Evolutionary conservation across 2,113 vertebrate species (phyloP).

Genomic region (Zosterops pallidus): DNA sequence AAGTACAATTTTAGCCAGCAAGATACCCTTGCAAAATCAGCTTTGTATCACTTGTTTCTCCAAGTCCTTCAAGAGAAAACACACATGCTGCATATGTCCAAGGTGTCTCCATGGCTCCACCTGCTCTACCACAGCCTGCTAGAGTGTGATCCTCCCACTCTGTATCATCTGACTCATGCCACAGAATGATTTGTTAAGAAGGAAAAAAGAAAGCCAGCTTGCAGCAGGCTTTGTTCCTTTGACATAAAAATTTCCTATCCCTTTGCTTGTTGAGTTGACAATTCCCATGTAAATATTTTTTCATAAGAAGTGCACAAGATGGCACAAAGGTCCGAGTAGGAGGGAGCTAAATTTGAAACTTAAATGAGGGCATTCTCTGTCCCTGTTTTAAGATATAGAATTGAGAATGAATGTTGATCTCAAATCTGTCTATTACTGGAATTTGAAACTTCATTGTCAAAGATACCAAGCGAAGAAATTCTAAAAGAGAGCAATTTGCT

Average conservation of each 20-base stretch:
- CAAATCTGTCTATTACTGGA: background rate
- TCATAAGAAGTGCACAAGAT: background rate
- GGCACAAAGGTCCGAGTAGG: background rate
- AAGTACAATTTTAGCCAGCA: background rate
- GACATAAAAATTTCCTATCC: background rate
- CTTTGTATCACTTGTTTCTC: background rate
- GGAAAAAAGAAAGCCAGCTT: background rate
- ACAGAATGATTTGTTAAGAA: background rate
- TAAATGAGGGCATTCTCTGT: background rate
- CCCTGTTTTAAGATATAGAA: background rate
- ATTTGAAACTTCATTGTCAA: background rate
- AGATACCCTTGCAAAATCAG: background rate
- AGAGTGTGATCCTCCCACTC: constrained; percentile 25
- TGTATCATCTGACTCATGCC: constrained; percentile 10
- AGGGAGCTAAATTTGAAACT: constrained; percentile 29
- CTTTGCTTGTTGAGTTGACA: background rate
- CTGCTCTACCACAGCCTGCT: constrained; percentile 2
- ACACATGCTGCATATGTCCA: background rate
- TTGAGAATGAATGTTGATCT: constrained; percentile 8
- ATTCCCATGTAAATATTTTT: constrained; percentile 10
- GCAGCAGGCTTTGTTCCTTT: constrained; percentile 4
- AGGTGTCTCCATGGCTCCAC: background rate
- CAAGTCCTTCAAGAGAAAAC: background rate
- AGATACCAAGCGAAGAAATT: background rate
- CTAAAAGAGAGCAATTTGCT: background rate